Evolutionary conservation across 2,888 invertebrate species (phyloP).

Genomic region (Drymonia ruficornis): DNA sequence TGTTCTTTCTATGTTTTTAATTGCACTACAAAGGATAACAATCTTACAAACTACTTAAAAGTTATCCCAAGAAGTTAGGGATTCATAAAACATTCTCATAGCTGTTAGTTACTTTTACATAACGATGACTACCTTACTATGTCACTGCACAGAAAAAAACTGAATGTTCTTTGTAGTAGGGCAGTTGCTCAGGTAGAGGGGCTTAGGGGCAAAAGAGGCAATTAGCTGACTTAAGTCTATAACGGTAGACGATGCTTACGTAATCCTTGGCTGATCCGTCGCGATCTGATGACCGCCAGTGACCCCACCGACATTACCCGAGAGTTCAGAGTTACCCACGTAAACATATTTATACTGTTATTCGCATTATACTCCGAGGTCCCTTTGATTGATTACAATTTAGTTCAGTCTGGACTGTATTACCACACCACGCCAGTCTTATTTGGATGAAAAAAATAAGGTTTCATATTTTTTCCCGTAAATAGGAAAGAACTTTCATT

Average conservation of each 20-base stretch:
- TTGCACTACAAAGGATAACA: too few relatives aligned
- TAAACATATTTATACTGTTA: background rate
- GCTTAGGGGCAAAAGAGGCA: background rate
- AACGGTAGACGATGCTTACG: constrained; percentile 27
- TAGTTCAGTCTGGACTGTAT: constrained; percentile 2
- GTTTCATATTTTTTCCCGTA: background rate
- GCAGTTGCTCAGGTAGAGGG: background rate
- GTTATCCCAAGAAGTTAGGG: too few relatives aligned
- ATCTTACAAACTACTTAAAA: too few relatives aligned
- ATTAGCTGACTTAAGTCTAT: constrained; percentile 1
- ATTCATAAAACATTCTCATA: constrained; percentile 8
- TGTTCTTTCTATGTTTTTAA: too few relatives aligned
- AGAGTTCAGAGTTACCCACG: background rate
- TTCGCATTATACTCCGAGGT: background rate
- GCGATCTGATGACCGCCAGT: background rate
- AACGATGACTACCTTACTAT: constrained; percentile 27
- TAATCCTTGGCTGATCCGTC: constrained; percentile 30
- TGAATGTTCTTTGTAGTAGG: constrained; percentile 3
- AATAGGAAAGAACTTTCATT: background rate
- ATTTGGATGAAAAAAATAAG: background rate
- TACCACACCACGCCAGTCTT: background rate
- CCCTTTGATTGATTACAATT: constrained; percentile 6
- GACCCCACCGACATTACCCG: background rate
- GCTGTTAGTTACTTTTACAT: constrained; percentile 26
- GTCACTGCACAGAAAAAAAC: constrained; percentile 22